Evolutionary conservation across 2,888 invertebrate species (phyloP).

Genomic region (Helicoverpa assulta): DNA sequence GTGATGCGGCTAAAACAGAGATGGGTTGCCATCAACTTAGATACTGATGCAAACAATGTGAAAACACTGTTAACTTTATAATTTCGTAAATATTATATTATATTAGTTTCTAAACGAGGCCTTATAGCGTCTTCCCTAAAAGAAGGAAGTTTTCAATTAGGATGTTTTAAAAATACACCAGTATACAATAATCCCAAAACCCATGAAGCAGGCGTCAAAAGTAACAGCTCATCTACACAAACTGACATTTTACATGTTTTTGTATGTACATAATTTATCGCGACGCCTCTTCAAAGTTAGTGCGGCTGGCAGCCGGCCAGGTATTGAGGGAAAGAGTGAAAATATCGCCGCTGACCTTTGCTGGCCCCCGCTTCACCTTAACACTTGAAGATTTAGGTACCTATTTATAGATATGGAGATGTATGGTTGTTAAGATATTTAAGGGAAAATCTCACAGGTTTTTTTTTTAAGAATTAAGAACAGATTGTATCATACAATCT

Average conservation of each 20-base stretch:
- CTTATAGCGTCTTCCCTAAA: too few relatives aligned
- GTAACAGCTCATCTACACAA: slow-evolving; percentile 9
- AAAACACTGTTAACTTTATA: too few relatives aligned
- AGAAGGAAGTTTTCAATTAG: too few relatives aligned
- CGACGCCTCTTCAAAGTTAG: slow-evolving; percentile 56
- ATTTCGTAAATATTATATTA: too few relatives aligned
- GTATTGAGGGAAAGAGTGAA: slow-evolving; percentile 63
- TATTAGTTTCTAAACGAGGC: too few relatives aligned
- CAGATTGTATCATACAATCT: too few relatives aligned
- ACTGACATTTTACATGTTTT: slow-evolving; percentile 37
- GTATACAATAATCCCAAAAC: background rate
- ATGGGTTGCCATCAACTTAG: too few relatives aligned
- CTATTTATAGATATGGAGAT: slow-evolving; percentile 20
- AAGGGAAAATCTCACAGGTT: background rate
- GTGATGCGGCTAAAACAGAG: too few relatives aligned
- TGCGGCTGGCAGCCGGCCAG: slow-evolving; percentile 67
- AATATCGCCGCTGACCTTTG: slow-evolving; percentile 72
- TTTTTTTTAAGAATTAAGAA: too few relatives aligned
- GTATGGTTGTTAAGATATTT: background rate
- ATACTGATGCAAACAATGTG: too few relatives aligned
- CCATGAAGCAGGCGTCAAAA: slow-evolving; percentile 7
- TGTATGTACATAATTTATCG: slow-evolving; percentile 57
- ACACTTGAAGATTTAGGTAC: slow-evolving; percentile 24
- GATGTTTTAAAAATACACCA: background rate
- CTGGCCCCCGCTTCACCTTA: slow-evolving; percentile 58